Percentiles rank a stretch among this genome's conserved stretches.
phyloP scores from a whole-genome alignment of 2,888 invertebrate genomes.

The Chromoteleia sp. region DNA sequence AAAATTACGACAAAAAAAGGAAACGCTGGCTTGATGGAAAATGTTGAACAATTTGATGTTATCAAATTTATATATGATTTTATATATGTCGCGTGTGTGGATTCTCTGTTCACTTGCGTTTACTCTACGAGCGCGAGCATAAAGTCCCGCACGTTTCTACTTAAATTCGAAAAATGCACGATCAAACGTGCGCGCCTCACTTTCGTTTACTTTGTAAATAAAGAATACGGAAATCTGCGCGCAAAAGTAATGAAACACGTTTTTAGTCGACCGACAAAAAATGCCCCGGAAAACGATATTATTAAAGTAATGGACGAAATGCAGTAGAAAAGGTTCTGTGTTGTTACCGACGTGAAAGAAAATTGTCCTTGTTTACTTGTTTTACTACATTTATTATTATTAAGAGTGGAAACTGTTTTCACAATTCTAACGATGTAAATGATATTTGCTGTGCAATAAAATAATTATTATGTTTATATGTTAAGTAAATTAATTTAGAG shows the following conservation, averaged over 20 bases:
- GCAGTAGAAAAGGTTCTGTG: not conserved
- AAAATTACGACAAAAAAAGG: too few species aligned
- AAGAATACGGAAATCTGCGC: conserved; percentile 14
- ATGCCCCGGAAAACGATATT: not conserved
- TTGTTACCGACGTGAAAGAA: not conserved
- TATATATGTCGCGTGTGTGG: not conserved
- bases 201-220: conserved; percentile 23
- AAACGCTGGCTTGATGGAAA: not conserved
- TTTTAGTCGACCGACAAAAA: conserved; percentile 6
- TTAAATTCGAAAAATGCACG: conserved; percentile 21
- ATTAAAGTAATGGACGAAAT: conserved; percentile 1
- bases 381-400: too few species aligned
- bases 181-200: conserved; percentile 29
- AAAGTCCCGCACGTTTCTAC: conserved; percentile 11
- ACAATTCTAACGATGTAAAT: too few species aligned
- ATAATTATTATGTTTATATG: too few species aligned
- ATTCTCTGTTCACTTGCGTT: conserved; percentile 8
- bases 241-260: conserved; percentile 15
- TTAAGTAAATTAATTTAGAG: too few species aligned
- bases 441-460: too few species aligned
- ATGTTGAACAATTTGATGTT: conserved; percentile 6
- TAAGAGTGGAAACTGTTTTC: too few species aligned
- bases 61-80: not conserved
- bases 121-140: conserved; percentile 1
- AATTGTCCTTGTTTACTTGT: not conserved